phyloP scores from a whole-genome alignment of 1,140 invertebrate genomes.

The Galendromus occidentalis region DNA sequence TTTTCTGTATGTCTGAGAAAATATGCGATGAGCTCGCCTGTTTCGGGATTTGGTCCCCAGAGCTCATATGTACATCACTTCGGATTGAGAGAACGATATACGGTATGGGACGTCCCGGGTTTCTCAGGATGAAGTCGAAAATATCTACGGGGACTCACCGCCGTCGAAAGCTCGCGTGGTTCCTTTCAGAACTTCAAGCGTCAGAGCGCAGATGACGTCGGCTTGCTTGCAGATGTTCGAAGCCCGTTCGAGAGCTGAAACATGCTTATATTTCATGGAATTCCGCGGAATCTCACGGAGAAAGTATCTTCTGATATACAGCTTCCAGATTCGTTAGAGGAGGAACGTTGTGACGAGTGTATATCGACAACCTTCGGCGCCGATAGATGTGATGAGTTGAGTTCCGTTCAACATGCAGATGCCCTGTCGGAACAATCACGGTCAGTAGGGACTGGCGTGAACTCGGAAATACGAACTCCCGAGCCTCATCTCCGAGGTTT shows the following conservation, averaged over 20 bases:
- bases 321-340: background rate
- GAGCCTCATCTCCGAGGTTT: background rate
- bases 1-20: slow-evolving; percentile 39
- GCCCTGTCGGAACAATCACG: slow-evolving; percentile 28
- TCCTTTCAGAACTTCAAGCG: slow-evolving; percentile 49
- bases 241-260: slow-evolving; percentile 39
- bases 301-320: background rate
- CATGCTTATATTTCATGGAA: no score
- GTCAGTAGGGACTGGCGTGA: slow-evolving; percentile 9
- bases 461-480: slow-evolving; percentile 10
- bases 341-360: background rate
- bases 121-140: background rate
- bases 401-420: slow-evolving; percentile 52
- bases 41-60: background rate
- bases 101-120: no score
- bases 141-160: slow-evolving; percentile 26
- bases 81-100: background rate
- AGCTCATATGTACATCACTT: background rate
- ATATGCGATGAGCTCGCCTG: background rate
- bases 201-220: slow-evolving; percentile 47
- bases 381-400: slow-evolving; percentile 47
- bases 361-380: slow-evolving; percentile 35
- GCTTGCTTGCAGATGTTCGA: slow-evolving; percentile 41
- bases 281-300: background rate
- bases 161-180: slow-evolving; percentile 47